phyloP scores from a whole-genome alignment of 1,140 invertebrate genomes.

The Drosophila triauraria region DNA sequence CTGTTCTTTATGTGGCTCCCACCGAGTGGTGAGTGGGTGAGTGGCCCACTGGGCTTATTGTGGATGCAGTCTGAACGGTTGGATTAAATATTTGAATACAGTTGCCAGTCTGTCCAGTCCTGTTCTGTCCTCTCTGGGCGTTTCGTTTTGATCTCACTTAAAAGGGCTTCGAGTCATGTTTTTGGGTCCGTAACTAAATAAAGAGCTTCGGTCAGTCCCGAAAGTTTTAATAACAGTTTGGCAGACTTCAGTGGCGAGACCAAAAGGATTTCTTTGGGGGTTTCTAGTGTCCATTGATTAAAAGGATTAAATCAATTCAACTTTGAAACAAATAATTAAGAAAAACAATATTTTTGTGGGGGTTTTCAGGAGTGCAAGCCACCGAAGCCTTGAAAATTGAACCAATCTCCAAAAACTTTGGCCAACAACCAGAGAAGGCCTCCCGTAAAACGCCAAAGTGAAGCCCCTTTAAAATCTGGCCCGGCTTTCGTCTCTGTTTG shows the following conservation, averaged over 20 bases:
- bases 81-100: constrained; percentile 63
- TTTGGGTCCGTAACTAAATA: constrained; percentile 35
- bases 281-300: neutral
- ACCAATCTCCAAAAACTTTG: too few relatives aligned
- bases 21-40: constrained; percentile 2
- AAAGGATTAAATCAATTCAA: neutral
- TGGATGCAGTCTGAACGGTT: constrained; percentile 22
- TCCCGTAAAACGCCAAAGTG: neutral
- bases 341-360: neutral
- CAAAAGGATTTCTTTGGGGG: neutral
- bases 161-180: constrained; percentile 40
- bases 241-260: constrained; percentile 2
- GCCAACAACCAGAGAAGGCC: neutral
- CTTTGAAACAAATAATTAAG: neutral
- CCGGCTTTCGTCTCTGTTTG: neutral
- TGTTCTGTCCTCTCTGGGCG: constrained; percentile 12
- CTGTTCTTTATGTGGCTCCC: constrained; percentile 53
- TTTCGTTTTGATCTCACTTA: constrained; percentile 57
- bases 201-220: constrained; percentile 32
- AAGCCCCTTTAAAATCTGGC: neutral
- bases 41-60: constrained; percentile 19
- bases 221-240: constrained; percentile 39
- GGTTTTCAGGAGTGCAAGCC: neutral
- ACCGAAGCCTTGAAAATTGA: neutral
- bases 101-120: constrained; percentile 11